Base-by-base conservation (phyloP, 2,113 vertebrate species). In the Saccopteryx leptura region DNA sequence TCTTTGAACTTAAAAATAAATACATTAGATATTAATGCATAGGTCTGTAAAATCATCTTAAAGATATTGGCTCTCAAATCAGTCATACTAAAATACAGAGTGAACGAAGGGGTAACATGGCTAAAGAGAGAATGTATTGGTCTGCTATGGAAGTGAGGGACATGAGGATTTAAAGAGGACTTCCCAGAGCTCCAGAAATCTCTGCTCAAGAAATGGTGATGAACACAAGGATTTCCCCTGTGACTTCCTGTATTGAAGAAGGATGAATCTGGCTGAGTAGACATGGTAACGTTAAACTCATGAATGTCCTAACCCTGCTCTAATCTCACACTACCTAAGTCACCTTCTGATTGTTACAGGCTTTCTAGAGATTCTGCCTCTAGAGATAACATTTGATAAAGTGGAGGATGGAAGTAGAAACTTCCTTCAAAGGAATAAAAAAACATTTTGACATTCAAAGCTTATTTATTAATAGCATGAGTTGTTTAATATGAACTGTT, bases 1-100 rank as follows among this genome's bases (percentile, higher is more conserved):
- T 83, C 31, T 88, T 83, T 63, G 52, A 88, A 65, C 19, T 88
- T 71, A 13, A 86, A 81, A 75, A 78, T 82, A 88, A 50, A 63
- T 3, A 31, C 17, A 46, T 56, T 74, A n/a, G 75, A 52, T n/a
- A 52, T 78, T 76, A 46, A 78, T 48, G 7, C 52, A 33, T 21
- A 68, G 9, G 12, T 28, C 33, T 69, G 4, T 74, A 61, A 87
- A 86, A n/a, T 87, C 33, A 68, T 28, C 39, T 81, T 87, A n/a
- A 71, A 50, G 52, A 54, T n/a, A 75, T 6, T 80, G 7, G 5
- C 75, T 76, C 14, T 50, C 60, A 39, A 17, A 0, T 74, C 58
- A 52, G n/a, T 17, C n/a, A 19, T 46, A 54, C 5, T 91, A 28
- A 76, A 72, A 26, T 65, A 5, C 18, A 91, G 18, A 50, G 7